Conservation (phyloP, 2,888 invertebrate genomes). For the Nephrocerus scutellatus region DNA sequence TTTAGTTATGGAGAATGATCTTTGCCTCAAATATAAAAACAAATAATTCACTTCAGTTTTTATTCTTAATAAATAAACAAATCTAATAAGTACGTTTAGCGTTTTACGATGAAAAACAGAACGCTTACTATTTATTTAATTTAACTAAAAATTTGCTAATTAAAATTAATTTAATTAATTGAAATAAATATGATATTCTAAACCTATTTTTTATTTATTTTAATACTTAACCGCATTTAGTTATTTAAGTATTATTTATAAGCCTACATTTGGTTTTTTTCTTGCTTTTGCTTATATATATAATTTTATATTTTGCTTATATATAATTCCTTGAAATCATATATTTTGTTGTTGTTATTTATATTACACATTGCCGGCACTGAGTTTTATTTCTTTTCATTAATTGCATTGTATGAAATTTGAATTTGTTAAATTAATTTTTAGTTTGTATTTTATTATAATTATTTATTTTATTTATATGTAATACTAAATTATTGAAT, state of each 20-base stretch:
- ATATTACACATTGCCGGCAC: conserved; percentile 40
- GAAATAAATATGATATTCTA: background rate
- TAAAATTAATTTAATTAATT: conserved; percentile 6
- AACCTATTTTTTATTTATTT: conserved; percentile 6
- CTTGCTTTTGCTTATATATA: background rate
- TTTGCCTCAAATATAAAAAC: background rate
- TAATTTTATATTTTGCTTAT: conserved; percentile 7
- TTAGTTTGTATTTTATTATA: conserved; percentile 9
- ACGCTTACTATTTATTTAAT: conserved; percentile 1
- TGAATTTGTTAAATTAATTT: conserved; percentile 11
- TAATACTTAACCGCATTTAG: conserved; percentile 8
- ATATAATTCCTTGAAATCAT: conserved; percentile 12
- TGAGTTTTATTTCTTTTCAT: too few species aligned
- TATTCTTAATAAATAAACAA: background rate
- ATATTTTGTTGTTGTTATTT: conserved; percentile 21
- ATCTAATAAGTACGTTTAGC: background rate
- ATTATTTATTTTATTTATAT: conserved; percentile 10
- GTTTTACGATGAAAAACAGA: too few species aligned
- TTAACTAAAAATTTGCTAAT: conserved; percentile 9
- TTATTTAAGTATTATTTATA: conserved; percentile 12
- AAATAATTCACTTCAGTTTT: background rate
- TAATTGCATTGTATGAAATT: conserved; percentile 14
- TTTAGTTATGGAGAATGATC: too few species aligned
- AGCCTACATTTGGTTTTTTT: too few species aligned
- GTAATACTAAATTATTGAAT: background rate